Percentiles rank a stretch among this genome's conserved stretches.
Conservation (phyloP, 2,113 vertebrate genomes). For the Callipepla squamata region DNA sequence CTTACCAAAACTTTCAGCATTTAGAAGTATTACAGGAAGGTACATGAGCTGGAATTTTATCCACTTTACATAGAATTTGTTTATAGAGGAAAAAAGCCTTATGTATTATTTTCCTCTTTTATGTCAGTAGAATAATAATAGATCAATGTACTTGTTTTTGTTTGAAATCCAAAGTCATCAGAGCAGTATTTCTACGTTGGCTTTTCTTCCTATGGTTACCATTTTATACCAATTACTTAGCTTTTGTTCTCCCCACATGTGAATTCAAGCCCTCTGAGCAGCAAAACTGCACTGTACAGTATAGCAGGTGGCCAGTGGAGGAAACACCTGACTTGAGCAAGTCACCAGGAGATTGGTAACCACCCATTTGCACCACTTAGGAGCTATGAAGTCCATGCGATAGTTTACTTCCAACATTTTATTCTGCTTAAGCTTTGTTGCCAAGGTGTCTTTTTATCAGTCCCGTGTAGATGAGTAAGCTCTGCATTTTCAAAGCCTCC, state of each 20-base stretch:
- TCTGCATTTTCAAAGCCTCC: slow-evolving; percentile 60
- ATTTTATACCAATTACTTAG: background rate
- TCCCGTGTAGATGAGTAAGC: slow-evolving; percentile 69
- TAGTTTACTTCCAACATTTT: slow-evolving; percentile 6
- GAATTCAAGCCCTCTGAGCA: background rate
- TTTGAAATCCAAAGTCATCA: background rate
- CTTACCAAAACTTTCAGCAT: background rate
- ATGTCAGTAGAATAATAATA: background rate
- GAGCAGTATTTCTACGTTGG: background rate
- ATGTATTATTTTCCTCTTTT: background rate
- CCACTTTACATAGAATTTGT: background rate
- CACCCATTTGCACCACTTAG: background rate
- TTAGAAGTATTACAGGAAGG: background rate
- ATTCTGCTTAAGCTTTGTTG: slow-evolving; percentile 55
- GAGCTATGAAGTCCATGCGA: background rate
- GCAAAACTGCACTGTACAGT: background rate
- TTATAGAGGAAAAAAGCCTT: accelerated
- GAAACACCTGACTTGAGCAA: background rate
- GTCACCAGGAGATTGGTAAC: background rate
- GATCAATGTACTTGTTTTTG: background rate
- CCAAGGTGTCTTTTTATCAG: slow-evolving; percentile 58
- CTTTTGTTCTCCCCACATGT: background rate
- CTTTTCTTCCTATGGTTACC: background rate
- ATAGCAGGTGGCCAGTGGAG: background rate
- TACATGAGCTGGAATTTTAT: background rate